Conservation (phyloP, 2,888 invertebrate species). For the Xestobium rufovillosum region DNA sequence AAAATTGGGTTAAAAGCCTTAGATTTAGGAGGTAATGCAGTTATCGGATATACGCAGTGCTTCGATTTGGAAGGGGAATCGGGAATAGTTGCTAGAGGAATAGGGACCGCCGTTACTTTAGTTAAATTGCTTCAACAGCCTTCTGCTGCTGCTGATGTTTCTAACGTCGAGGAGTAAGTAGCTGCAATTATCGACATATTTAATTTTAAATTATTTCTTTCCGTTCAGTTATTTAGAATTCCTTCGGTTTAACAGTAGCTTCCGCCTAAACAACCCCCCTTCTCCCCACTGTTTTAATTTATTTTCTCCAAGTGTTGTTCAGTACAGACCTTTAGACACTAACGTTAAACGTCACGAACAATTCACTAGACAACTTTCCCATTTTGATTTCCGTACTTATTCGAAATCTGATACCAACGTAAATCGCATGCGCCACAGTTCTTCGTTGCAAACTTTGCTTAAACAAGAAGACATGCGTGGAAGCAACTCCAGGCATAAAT, state of each 20-base stretch:
- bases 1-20: constrained; percentile 90
- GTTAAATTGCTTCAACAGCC: constrained; percentile 50
- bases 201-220: constrained; percentile 22
- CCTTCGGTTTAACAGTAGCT: constrained; percentile 39
- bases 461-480: constrained; percentile 56
- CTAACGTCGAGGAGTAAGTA: too few relatives aligned
- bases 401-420: constrained; percentile 8
- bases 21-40: constrained; percentile 90
- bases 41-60: constrained; percentile 89
- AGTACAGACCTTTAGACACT: constrained; percentile 1
- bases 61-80: constrained; percentile 97
- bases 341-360: not conserved
- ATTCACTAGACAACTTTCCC: constrained; percentile 12
- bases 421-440: constrained; percentile 21
- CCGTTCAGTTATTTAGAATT: constrained; percentile 41
- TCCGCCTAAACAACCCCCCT: constrained; percentile 33
- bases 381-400: constrained; percentile 12
- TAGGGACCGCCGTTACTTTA: constrained; percentile 81
- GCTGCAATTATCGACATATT: constrained; percentile 23
- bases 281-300: constrained; percentile 9
- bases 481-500: constrained; percentile 42
- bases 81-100: constrained; percentile 91
- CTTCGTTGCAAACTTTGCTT: constrained; percentile 38
- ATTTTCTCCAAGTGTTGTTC: constrained; percentile 15
- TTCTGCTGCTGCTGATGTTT: too few relatives aligned